These are phyloP conservation scores for Salvelinus alpinus DNA, from an alignment of 2,113 vertebrate genomes.

Conservation along the genomic window DNA sequence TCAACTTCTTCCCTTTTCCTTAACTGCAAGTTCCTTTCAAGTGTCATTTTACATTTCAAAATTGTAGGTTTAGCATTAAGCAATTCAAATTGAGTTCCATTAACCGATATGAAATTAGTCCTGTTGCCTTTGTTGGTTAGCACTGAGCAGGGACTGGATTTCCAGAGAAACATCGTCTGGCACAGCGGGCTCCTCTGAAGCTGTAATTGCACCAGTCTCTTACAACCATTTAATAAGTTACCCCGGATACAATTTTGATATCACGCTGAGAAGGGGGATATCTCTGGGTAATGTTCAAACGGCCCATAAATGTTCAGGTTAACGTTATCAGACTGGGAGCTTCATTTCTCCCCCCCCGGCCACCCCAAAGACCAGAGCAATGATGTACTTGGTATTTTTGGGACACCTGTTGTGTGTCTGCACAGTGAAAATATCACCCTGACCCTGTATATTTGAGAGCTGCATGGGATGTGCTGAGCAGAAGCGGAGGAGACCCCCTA, in stretches of 20 bases:
- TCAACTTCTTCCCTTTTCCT: too few species aligned
- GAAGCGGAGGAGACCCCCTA: too few species aligned
- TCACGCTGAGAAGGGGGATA: background rate
- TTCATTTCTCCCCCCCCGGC: background rate
- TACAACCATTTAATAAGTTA: conserved; percentile 11
- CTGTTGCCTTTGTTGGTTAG: conserved; percentile 15
- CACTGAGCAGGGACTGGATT: conserved; percentile 11
- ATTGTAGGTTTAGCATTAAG: background rate
- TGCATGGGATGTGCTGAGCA: background rate
- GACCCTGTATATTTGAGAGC: too few species aligned
- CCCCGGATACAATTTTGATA: background rate
- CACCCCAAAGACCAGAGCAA: background rate
- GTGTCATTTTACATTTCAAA: background rate
- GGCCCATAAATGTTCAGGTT: background rate
- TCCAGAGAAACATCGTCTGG: conserved; percentile 2
- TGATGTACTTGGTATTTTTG: background rate
- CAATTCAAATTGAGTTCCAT: background rate
- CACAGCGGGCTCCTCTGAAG: conserved; percentile 22
- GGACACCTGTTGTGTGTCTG: background rate
- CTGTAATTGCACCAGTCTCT: conserved; percentile 21
- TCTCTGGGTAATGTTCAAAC: background rate
- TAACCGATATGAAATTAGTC: conserved; percentile 13
- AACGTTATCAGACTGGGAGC: background rate
- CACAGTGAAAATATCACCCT: background rate
- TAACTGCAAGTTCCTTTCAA: background rate